Evolutionary conservation across 2,888 invertebrate genomes (phyloP).

Genomic region (Thymelicus lineola): DNA sequence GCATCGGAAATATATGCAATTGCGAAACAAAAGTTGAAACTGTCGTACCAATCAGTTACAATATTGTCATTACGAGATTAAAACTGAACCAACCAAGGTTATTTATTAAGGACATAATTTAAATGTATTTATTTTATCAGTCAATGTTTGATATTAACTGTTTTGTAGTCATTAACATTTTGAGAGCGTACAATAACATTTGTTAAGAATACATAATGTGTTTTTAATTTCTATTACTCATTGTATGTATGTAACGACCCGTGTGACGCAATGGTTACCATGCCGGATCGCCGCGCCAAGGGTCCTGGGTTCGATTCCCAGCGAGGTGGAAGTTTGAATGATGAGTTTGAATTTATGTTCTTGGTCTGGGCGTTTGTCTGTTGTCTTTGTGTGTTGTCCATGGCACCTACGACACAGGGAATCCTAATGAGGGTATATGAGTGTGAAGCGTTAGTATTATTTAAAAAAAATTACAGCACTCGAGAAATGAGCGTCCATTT

Average conservation of each 20-base stretch:
- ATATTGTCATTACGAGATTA: neutral
- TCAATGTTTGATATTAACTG: neutral
- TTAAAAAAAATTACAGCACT: conserved; percentile 5
- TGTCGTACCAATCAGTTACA: conserved; percentile 2
- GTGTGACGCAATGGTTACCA: no score
- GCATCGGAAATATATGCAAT: neutral
- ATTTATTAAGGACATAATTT: conserved; percentile 12
- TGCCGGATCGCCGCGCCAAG: no score
- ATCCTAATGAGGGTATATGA: no score
- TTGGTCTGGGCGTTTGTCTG: no score
- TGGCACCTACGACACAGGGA: no score
- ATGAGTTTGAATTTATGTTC: no score
- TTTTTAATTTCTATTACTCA: neutral
- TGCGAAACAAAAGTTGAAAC: neutral
- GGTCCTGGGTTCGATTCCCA: no score
- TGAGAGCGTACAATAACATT: neutral
- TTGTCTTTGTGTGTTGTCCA: no score
- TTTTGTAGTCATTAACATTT: neutral
- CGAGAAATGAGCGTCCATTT: conserved; percentile 10
- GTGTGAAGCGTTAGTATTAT: no score
- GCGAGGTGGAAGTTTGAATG: no score
- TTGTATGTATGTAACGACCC: neutral
- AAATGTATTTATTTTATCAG: conserved; percentile 3
- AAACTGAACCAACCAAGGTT: neutral
- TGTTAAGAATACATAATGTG: neutral